Percentiles rank a stretch among this genome's conserved stretches.
phyloP scores from a whole-genome alignment of 2,888 invertebrate genomes.

The Quadroppia sp. region DNA sequence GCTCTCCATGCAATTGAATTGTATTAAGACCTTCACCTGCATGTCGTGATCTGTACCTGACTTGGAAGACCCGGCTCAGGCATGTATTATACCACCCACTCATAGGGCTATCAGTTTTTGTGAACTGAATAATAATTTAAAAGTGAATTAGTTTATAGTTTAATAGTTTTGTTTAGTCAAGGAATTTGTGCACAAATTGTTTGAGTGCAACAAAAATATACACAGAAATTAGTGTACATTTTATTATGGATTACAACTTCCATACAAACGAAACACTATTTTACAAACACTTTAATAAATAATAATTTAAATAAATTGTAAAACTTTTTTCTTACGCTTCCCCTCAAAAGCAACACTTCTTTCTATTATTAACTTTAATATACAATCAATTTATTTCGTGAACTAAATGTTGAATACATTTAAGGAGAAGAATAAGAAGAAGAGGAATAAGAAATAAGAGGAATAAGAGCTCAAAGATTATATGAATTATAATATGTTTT shows the following conservation, averaged over 20 bases:
- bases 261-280: not conserved
- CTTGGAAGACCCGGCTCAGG: conserved; percentile 14
- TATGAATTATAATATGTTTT: no score
- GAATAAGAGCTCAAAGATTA: no score
- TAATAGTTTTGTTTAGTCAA: conserved; percentile 27
- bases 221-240: conserved; percentile 29
- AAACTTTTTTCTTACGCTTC: not conserved
- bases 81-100: conserved; percentile 36
- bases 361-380: conserved; percentile 2
- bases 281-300: not conserved
- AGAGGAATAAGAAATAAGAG: not conserved
- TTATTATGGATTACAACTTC: conserved; percentile 33
- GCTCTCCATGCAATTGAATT: conserved; percentile 38
- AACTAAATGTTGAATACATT: conserved; percentile 8
- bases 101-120: conserved; percentile 16
- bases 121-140: conserved; percentile 38
- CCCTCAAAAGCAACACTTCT: not conserved
- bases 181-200: not conserved
- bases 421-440: not conserved
- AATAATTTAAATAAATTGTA: conserved; percentile 14
- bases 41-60: conserved; percentile 30
- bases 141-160: conserved; percentile 36
- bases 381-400: conserved; percentile 27
- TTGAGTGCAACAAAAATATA: conserved; percentile 16
- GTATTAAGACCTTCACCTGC: conserved; percentile 37